These are phyloP conservation scores for Malthinus flaveolus DNA, from an alignment of 2,888 invertebrate genomes.

Conservation along the genomic window DNA sequence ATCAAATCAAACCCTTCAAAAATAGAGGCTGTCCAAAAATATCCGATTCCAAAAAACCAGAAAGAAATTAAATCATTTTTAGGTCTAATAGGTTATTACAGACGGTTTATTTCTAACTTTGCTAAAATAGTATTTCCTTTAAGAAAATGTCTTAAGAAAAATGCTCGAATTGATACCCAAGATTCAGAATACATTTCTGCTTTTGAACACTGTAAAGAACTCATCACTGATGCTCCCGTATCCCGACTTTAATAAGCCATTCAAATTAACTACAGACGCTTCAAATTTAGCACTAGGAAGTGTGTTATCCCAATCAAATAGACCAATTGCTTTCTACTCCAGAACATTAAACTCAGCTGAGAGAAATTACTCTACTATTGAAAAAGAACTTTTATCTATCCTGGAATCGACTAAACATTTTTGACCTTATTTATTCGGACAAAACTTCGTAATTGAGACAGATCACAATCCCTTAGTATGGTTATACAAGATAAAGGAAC, in stretches of 20 bases:
- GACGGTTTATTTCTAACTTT: slow-evolving; percentile 4
- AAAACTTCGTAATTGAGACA: slow-evolving; percentile 16
- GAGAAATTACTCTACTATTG: slow-evolving; percentile 29
- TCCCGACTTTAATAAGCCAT: slow-evolving; percentile 35
- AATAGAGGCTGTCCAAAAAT: slow-evolving; percentile 25
- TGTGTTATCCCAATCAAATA: slow-evolving; percentile 34
- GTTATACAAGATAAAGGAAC: slow-evolving; percentile 18
- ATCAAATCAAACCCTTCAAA: slow-evolving; percentile 33
- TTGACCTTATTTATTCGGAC: slow-evolving; percentile 14
- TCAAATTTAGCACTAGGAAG: slow-evolving; percentile 31
- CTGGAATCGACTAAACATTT: slow-evolving; percentile 32
- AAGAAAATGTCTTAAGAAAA: slow-evolving; percentile 30
- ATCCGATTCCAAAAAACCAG: slow-evolving; percentile 27
- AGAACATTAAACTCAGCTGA: slow-evolving; percentile 25
- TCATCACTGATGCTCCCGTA: slow-evolving; percentile 32
- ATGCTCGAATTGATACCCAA: slow-evolving; percentile 12
- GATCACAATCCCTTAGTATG: slow-evolving; percentile 24
- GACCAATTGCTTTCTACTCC: slow-evolving; percentile 30
- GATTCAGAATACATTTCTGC: slow-evolving; percentile 23
- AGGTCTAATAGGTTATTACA: background rate
- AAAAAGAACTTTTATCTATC: slow-evolving; percentile 34
- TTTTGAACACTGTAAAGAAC: slow-evolving; percentile 27
- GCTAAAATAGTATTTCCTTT: slow-evolving; percentile 18
- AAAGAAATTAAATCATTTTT: slow-evolving; percentile 21
- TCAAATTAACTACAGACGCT: slow-evolving; percentile 36